Evolutionary conservation across 2,888 invertebrate genomes (phyloP).

Genomic region (Formica aserva): DNA sequence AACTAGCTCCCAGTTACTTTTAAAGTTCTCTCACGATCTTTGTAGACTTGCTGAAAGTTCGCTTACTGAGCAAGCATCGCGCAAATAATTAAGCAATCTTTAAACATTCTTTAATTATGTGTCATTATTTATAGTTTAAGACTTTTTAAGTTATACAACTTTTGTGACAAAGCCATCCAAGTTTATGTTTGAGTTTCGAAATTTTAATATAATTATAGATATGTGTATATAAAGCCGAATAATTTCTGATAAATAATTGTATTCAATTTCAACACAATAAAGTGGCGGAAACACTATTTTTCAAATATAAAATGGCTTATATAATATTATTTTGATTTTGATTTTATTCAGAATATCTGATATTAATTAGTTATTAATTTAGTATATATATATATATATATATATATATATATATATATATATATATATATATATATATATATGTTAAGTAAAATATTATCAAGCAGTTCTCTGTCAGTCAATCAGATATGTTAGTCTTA

Average conservation of each 20-base stretch:
- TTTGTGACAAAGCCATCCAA: neutral
- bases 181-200: neutral
- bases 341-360: neutral
- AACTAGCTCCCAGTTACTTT: constrained; percentile 50
- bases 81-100: constrained; percentile 42
- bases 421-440: no score
- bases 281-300: neutral
- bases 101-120: constrained; percentile 12
- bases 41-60: constrained; percentile 37
- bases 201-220: neutral
- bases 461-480: no score
- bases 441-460: neutral
- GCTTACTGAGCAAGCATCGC: constrained; percentile 12
- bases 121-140: neutral
- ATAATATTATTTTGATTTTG: neutral
- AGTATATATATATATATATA: no score
- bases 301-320: neutral
- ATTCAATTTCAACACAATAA: neutral
- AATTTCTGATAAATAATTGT: neutral
- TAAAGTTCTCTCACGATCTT: constrained; percentile 46
- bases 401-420: no score
- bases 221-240: neutral
- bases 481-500: neutral
- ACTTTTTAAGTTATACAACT: neutral
- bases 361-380: neutral